Evolutionary conservation across 2,113 vertebrate genomes (phyloP), one percentile per base, ranked within the genome.

Genomic region (Otolemur garnettii): DNA sequence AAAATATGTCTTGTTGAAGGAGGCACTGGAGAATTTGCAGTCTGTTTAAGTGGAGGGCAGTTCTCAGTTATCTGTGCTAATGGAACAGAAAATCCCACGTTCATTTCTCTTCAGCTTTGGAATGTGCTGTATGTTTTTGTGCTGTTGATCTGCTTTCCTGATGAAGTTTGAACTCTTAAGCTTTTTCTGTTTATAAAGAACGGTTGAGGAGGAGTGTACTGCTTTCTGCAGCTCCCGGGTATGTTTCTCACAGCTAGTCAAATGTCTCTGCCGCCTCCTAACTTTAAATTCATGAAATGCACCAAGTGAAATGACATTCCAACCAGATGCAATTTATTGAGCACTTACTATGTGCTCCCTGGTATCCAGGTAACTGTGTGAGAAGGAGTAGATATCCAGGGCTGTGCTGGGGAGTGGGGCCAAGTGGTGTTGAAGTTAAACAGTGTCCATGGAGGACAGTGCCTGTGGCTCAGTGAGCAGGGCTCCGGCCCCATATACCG

Each of bases 121-220:
- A 60, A 91, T 21, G 28, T 42, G 55, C 90, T 84, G 17, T 45
- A 18, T 42, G 71, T 64, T 69, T 89, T 42, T 74, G n/a, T 21
- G 7, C 72, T 94, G 78, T 86, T 57, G 82, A 62, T 94, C 83
- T 80, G 81, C 81, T 84, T 94, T 96, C 83, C 75, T 7, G 24
- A 26, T 53, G 75, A 62, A 69, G 60, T 93, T 72, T 60, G 71
- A 90, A n/a, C 60, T 69, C 81, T 90, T 71, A 42, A n/a, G 64
- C n/a, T 91, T 81, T 83, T 96, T 69, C 71, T 89, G 74, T 78
- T 82, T 62, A 62, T 21, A 26, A 80, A 82, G 82, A 92, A 82
- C 0, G 0, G 69, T 71, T 30, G 64, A 82, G 62, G 53, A 60
- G 71, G 60, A 64, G 83, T 55, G 4, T 17, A 14, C 35, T 53